Conservation (phyloP, 2,797 vertebrate species). For the Parauchenoglanis punctatus region DNA sequence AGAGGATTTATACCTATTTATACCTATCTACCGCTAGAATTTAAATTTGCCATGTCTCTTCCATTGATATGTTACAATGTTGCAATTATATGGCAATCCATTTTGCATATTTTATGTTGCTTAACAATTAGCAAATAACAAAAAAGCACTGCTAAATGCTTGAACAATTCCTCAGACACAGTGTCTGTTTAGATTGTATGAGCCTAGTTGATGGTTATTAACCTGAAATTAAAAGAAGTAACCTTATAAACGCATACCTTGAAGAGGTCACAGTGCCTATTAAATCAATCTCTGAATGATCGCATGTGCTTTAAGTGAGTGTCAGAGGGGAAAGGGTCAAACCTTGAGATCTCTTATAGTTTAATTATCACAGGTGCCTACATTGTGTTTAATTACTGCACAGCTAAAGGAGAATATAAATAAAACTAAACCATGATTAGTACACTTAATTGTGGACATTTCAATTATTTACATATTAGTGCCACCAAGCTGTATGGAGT, state of each 20-base stretch:
- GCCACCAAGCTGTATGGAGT: conserved; percentile 70
- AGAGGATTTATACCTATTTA: conserved; percentile 19
- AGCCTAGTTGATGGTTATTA: background rate
- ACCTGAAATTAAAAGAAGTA: conserved; percentile 33
- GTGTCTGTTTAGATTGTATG: background rate
- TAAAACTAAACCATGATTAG: conserved; percentile 68
- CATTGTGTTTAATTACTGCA: conserved; percentile 75
- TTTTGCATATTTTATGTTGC: background rate
- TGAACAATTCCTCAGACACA: background rate
- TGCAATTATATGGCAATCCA: background rate
- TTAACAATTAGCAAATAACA: background rate
- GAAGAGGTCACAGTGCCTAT: conserved; percentile 35
- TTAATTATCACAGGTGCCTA: conserved; percentile 49
- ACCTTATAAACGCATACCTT: conserved; percentile 19
- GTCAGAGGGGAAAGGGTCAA: conserved; percentile 73
- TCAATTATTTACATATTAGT: conserved; percentile 77
- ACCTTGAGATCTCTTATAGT: conserved; percentile 54
- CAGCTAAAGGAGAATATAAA: conserved; percentile 67
- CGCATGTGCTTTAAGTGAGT: conserved; percentile 64
- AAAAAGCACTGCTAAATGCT: background rate
- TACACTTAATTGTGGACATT: conserved; percentile 74
- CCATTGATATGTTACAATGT: conserved; percentile 9
- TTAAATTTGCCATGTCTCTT: conserved; percentile 45
- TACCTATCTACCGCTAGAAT: conserved; percentile 11
- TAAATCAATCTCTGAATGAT: conserved; percentile 67